Conservation (phyloP, 2,888 invertebrate genomes). For the Nemapogon koenigi region DNA sequence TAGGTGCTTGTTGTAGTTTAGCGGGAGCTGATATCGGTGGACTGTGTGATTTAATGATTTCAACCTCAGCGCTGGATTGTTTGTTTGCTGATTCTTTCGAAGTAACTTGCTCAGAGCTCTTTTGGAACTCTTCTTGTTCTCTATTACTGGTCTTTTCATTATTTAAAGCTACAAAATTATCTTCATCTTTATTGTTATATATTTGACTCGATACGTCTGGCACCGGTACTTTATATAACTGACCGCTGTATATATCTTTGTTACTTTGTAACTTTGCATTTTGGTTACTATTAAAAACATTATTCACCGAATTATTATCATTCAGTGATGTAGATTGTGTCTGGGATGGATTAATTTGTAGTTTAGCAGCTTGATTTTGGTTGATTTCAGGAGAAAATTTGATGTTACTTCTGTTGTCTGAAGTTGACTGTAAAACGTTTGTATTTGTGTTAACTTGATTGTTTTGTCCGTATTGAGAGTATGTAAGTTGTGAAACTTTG, state of each 20-base stretch:
- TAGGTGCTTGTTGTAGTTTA: slow-evolving; percentile 29
- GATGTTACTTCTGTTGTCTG: slow-evolving; percentile 11
- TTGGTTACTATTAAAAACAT: slow-evolving; percentile 1
- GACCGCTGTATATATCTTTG: slow-evolving; percentile 46
- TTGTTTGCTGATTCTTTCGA: slow-evolving; percentile 17
- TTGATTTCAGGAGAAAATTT: slow-evolving; percentile 19
- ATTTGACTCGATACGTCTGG: slow-evolving; percentile 46
- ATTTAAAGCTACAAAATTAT: neutral
- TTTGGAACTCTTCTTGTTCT: slow-evolving; percentile 20
- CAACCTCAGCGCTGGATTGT: slow-evolving; percentile 26
- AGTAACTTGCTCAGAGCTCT: slow-evolving; percentile 20
- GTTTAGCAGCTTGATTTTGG: slow-evolving; percentile 17
- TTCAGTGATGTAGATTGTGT: neutral
- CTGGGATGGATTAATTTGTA: slow-evolving; percentile 19
- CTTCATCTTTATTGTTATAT: slow-evolving; percentile 32
- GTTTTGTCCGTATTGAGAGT: slow-evolving; percentile 35
- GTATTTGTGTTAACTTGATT: slow-evolving; percentile 20
- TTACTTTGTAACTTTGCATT: slow-evolving; percentile 18
- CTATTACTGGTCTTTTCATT: slow-evolving; percentile 10
- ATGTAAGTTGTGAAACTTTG: slow-evolving; percentile 43
- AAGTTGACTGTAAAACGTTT: slow-evolving; percentile 20
- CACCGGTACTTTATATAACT: slow-evolving; percentile 47
- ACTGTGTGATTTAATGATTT: slow-evolving; percentile 36
- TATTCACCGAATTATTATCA: neutral
- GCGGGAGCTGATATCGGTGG: slow-evolving; percentile 23